Evolutionary conservation across 2,888 invertebrate genomes (phyloP).

Genomic region (Tipula vernalis): DNA sequence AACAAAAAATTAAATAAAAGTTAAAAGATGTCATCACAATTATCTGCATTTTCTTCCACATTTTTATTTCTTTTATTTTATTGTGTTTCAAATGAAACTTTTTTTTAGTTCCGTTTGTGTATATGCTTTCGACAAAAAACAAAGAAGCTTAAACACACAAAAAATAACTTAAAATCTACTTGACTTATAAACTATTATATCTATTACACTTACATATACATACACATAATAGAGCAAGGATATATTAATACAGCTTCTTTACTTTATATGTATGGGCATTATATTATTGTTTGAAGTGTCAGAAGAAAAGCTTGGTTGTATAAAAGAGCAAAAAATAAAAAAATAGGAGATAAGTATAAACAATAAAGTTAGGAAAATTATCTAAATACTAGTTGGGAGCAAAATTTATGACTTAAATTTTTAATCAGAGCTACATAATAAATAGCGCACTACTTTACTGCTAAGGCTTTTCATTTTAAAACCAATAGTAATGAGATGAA

Average conservation of each 20-base stretch:
- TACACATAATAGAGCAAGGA: not conserved
- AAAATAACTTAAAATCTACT: not conserved
- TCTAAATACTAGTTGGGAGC: not conserved
- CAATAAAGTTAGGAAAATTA: not conserved
- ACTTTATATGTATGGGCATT: not conserved
- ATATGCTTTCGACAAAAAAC: not conserved
- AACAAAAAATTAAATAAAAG: not conserved
- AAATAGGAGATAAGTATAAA: not conserved
- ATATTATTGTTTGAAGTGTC: not conserved
- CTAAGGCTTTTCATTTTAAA: too few species aligned
- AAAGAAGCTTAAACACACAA: not conserved
- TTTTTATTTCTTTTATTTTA: not conserved
- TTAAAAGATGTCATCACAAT: not conserved
- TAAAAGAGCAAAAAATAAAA: not conserved
- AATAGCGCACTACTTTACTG: too few species aligned
- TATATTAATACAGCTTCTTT: not conserved
- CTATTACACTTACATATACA: not conserved
- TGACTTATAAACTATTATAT: not conserved
- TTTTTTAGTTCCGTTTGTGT: not conserved
- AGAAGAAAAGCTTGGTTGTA: not conserved
- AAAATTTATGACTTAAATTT: not conserved
- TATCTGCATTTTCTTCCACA: not conserved
- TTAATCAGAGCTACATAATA: too few species aligned
- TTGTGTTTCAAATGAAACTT: not conserved
- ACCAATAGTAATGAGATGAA: too few species aligned